Percentiles rank a stretch among this genome's conserved stretches.
Conservation (phyloP, 2,797 vertebrate genomes). For the Crenichthys baileyi region DNA sequence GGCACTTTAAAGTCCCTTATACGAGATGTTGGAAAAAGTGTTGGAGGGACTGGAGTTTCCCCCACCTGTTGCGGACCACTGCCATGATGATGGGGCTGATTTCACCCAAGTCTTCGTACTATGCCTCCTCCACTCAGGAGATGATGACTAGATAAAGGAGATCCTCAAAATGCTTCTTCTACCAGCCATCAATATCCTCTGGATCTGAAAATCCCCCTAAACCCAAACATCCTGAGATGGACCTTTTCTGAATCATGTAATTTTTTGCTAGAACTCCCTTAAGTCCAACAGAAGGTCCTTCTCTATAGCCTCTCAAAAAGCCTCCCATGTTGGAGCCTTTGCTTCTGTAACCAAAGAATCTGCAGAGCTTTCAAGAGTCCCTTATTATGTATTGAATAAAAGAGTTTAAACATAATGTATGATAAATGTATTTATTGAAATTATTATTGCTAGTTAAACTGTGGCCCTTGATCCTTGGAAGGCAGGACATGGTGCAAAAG, state of each 20-base stretch:
- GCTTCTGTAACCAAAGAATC: background rate
- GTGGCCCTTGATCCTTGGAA: background rate
- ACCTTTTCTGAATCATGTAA: background rate
- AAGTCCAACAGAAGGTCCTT: background rate
- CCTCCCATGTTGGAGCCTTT: background rate
- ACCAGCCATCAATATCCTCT: background rate
- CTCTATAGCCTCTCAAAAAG: background rate
- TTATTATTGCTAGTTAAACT: background rate
- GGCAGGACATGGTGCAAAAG: background rate
- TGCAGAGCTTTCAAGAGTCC: background rate
- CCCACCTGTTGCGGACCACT: background rate
- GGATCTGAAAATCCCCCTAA: background rate
- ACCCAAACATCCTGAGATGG: no score
- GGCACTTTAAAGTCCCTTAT: background rate
- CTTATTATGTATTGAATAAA: background rate
- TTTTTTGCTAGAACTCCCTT: background rate
- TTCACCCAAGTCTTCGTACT: no score
- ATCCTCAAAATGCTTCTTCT: background rate
- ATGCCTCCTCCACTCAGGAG: no score
- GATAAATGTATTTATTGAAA: background rate
- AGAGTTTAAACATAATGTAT: background rate
- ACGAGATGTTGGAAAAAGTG: background rate
- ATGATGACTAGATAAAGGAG: no score
- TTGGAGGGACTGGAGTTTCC: background rate
- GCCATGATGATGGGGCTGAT: background rate